A percentile compares a stretch with the other conserved stretches of the same genome.
These are phyloP conservation scores for Subacronicta megacephala DNA, from an alignment of 2,888 invertebrate species.

Conservation along the genomic window DNA sequence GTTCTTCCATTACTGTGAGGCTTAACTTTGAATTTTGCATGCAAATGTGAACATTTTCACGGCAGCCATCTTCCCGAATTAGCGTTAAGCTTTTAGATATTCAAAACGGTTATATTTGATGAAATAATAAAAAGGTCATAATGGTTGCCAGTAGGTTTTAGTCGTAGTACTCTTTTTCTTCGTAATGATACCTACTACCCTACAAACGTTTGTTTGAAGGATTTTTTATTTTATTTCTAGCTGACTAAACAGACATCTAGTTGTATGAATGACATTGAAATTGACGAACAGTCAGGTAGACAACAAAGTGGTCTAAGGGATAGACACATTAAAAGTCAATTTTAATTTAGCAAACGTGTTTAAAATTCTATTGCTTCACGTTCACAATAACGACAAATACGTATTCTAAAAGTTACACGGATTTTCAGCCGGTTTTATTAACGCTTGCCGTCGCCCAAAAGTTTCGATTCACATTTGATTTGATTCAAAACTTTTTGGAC, in stretches of 20 bases:
- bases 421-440: slow-evolving; percentile 46
- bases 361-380: slow-evolving; percentile 24
- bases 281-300: too few species aligned
- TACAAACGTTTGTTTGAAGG: too few species aligned
- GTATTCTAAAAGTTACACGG: slow-evolving; percentile 47
- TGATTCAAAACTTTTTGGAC: slow-evolving; percentile 41
- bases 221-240: too few species aligned
- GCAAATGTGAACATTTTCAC: slow-evolving; percentile 61
- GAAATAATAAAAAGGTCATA: slow-evolving; percentile 45
- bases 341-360: too few species aligned
- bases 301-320: too few species aligned
- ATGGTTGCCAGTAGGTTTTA: slow-evolving; percentile 9
- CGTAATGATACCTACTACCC: too few species aligned
- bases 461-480: slow-evolving; percentile 48
- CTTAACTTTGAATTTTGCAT: slow-evolving; percentile 60
- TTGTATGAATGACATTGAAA: too few species aligned
- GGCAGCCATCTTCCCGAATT: slow-evolving; percentile 59
- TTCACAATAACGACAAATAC: slow-evolving; percentile 46
- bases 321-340: too few species aligned
- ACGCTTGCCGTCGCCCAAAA: slow-evolving; percentile 33
- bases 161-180: too few species aligned
- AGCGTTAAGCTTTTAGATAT: slow-evolving; percentile 46
- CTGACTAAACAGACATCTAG: too few species aligned
- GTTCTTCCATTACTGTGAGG: slow-evolving; percentile 38
- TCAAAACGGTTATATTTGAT: slow-evolving; percentile 44